Percentiles rank a stretch among this genome's conserved stretches.
Conservation (phyloP, 2,113 vertebrate species). For the Phaethornis superciliosus region DNA sequence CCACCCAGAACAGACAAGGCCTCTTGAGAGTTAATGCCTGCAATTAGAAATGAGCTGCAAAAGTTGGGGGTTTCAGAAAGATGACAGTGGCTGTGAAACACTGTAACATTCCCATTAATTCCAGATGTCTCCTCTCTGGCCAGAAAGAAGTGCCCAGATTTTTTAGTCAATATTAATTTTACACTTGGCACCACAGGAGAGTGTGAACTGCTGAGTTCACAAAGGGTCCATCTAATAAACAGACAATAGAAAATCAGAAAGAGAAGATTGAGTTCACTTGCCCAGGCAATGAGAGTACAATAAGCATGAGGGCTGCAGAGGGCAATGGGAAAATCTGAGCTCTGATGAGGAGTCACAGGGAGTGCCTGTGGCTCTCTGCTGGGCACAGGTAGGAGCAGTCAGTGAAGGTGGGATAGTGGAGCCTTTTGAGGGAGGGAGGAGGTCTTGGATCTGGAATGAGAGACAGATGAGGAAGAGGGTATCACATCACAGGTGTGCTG, state of each 20-base stretch:
- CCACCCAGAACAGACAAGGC: not conserved
- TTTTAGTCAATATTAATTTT: conserved; percentile 77
- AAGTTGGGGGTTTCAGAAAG: conserved; percentile 40
- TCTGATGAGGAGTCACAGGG: conserved; percentile 40
- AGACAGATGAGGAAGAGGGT: conserved; percentile 25
- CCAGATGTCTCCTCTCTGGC: conserved; percentile 50
- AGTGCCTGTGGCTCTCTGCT: not conserved
- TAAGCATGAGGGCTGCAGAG: conserved; percentile 49
- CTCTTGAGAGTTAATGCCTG: conserved; percentile 59
- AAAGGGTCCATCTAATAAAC: conserved; percentile 68
- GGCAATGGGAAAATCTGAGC: conserved; percentile 51
- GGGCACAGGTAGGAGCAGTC: not conserved
- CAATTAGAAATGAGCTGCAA: conserved; percentile 28
- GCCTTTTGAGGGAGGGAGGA: not conserved
- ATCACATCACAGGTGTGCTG: not conserved
- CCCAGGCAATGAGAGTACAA: conserved; percentile 14
- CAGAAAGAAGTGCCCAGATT: conserved; percentile 63
- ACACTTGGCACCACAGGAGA: conserved; percentile 70
- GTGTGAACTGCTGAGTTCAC: conserved; percentile 66
- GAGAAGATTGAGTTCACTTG: conserved; percentile 52
- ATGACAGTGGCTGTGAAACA: conserved; percentile 57
- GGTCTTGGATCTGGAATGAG: not conserved
- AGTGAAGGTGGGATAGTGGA: not conserved
- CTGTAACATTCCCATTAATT: conserved; percentile 65
- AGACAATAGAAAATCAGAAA: conserved; percentile 66